Base-by-base conservation (phyloP, 1,140 invertebrate species). In the Lepidurus packardi region DNA sequence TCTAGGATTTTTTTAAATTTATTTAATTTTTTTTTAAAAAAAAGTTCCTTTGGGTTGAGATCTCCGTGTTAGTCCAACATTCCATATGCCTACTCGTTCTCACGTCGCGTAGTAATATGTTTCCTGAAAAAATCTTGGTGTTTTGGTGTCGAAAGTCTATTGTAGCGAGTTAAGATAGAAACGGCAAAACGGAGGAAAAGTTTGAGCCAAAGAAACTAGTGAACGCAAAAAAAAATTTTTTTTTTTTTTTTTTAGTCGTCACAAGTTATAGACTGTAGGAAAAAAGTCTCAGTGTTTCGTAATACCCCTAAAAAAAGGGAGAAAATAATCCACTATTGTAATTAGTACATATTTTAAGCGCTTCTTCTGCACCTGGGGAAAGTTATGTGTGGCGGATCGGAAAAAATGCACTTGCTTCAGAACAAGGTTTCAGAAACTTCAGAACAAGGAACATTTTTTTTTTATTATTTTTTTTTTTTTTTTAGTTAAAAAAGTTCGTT, bases 51-150 rank as follows among this genome's bases (percentile, higher is more conserved):
- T 34, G 34, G 34, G 34, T 34, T 34, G 34, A 34, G 34, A 34
- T 34, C 34, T 65, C 53, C 53, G 53, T 65, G 53, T 65, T 65
- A n/a, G 53, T 65, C 53, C 53, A 21, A 65, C 53, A 65, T 65
- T 65, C 53, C 53, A 65, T 65, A 34, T 34, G 34, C 34, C 34
- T 65, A 65, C 53, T 65, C 21, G 53, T 65, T 65, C 53, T 65
- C 53, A 16, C 53, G 21, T 65, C 53, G 53, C 53, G 21, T 65
- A 65, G 53, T n/a, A 65, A 65, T 65, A 65, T 65, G 53, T 16
- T 65, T 65, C 21, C 53, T 21, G 13, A 13, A 65, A 65, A 65
- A 65, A 65, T 65, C 21, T 65, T 21, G 13, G 21, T 65, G 53
- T 65, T 65, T 65, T 21, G 53, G 53, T 65, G 53, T 65, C 53